Conservation (phyloP, 2,113 vertebrate species). For the Rhegmatorhina hoffmannsi region DNA sequence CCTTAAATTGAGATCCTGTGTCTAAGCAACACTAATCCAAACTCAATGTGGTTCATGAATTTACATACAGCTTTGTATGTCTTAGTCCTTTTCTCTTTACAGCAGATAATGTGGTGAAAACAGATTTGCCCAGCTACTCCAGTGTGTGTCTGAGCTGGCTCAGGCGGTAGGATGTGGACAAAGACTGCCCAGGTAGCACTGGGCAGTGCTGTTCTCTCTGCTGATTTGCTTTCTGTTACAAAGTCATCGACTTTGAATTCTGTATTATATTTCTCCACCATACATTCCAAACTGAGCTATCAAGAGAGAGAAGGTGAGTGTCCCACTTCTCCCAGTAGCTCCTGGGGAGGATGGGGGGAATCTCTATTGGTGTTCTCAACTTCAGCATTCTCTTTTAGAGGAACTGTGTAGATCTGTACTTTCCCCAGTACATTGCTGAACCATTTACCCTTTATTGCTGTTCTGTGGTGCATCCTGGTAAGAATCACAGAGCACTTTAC, state of each 20-base stretch:
- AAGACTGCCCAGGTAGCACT: background rate
- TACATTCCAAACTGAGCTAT: background rate
- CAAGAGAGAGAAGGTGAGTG: background rate
- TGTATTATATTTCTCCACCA: background rate
- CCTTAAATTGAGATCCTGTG: background rate
- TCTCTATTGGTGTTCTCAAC: background rate
- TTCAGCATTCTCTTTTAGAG: fast-evolving
- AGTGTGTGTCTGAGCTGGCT: background rate
- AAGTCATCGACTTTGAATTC: background rate
- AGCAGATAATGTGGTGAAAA: background rate
- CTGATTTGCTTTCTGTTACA: background rate
- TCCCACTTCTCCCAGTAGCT: background rate
- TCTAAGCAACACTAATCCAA: background rate
- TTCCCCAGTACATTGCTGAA: background rate
- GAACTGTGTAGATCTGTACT: background rate
- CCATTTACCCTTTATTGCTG: background rate
- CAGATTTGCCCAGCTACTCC: background rate
- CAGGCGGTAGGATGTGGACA: background rate
- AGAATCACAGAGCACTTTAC: background rate
- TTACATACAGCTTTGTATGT: background rate
- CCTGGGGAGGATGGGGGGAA: fast-evolving
- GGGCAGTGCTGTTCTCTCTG: background rate
- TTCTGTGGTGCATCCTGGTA: background rate
- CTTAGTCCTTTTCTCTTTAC: background rate
- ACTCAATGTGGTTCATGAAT: background rate